Base-by-base conservation (phyloP, 2,888 invertebrate species). In the Torymus texanus region DNA sequence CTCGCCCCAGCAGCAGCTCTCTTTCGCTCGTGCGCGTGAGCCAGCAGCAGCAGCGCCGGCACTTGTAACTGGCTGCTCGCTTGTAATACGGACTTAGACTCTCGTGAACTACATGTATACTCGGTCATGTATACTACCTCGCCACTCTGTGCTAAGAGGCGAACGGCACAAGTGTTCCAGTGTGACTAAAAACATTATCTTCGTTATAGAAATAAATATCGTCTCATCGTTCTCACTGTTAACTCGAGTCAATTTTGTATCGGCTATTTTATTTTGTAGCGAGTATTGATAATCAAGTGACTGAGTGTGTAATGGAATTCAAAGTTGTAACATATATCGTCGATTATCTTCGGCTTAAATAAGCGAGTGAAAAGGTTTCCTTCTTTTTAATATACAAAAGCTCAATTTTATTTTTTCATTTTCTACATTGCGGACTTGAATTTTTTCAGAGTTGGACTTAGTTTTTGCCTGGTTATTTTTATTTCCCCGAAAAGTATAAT, bases 11-110 rank as follows among this genome's bases (percentile, higher is more conserved):
- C 81, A 77, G 68, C 81, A 75, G 62, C 68, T 75, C 62, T 73
- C 68, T 66, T 51, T 66, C 79, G 81, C 83, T 81, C 82, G 63
- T 79, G 81, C 82, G 55, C 73, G 73, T 76, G 76, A 61, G 56
- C 55, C 18, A 59, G 29, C 24, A 16, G 29, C 24, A 16, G 51
- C 24, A 18, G 66, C 68, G 65, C 68, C 18, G 14, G 12, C 51
- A 14, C 41, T 41, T 41, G 5, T 41, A 41, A 41, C 41, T 51
- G 11, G 12, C 55, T 59, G 16, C 16, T 41, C 41, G 41, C 41
- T 41, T 8, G 21, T 21, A 21, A 21, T 21, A 41, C 41, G 41
- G 41, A 41, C 41, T 41, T 41, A 41, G 41, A 41, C 5, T 21
- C 66, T 58, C 67, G 11, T 29, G 5, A 55, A 18, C 10, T 18